Evolutionary conservation across 1,140 invertebrate genomes (phyloP).

Genomic region (Zaprionus taronus): DNA sequence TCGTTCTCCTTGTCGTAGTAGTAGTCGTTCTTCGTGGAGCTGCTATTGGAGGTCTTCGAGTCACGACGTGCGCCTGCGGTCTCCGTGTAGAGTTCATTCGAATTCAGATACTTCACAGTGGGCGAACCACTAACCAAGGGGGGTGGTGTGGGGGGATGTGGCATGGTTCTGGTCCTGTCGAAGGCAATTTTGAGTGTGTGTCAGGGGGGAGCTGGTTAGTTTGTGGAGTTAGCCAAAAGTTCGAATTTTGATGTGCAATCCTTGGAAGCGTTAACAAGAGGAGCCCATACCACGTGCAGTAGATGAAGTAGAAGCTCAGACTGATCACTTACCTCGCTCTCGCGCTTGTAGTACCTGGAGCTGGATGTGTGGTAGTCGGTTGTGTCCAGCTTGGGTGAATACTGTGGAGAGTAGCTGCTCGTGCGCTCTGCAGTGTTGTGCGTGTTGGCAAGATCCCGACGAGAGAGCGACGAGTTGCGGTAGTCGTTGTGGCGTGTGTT

Average conservation of each 20-base stretch:
- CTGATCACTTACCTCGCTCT: slow-evolving; percentile 76
- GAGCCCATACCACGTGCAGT: slow-evolving; percentile 54
- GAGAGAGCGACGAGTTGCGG: slow-evolving; percentile 66
- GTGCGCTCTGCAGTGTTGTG: slow-evolving; percentile 68
- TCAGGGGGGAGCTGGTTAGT: slow-evolving; percentile 34
- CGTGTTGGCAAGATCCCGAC: slow-evolving; percentile 51
- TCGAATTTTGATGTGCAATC: slow-evolving; percentile 66
- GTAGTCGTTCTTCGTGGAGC: slow-evolving; percentile 80
- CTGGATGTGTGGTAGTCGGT: slow-evolving; percentile 77
- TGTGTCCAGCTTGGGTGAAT: slow-evolving; percentile 75
- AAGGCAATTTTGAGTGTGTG: slow-evolving; percentile 69
- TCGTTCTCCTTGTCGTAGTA: slow-evolving; percentile 84
- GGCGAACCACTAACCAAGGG: slow-evolving; percentile 56
- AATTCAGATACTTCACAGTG: slow-evolving; percentile 76
- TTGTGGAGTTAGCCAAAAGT: slow-evolving; percentile 63
- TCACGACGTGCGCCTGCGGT: slow-evolving; percentile 62
- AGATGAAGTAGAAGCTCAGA: not conserved
- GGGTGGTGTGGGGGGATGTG: slow-evolving; percentile 61
- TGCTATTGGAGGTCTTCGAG: slow-evolving; percentile 73
- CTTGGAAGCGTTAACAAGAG: slow-evolving; percentile 39
- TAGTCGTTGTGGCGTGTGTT: slow-evolving; percentile 80
- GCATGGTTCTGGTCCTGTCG: slow-evolving; percentile 70
- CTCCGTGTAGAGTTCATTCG: slow-evolving; percentile 75
- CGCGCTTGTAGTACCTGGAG: slow-evolving; percentile 82
- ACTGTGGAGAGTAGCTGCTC: slow-evolving; percentile 81